Conservation (phyloP, 2,113 vertebrate genomes). For the Rynchops niger region DNA sequence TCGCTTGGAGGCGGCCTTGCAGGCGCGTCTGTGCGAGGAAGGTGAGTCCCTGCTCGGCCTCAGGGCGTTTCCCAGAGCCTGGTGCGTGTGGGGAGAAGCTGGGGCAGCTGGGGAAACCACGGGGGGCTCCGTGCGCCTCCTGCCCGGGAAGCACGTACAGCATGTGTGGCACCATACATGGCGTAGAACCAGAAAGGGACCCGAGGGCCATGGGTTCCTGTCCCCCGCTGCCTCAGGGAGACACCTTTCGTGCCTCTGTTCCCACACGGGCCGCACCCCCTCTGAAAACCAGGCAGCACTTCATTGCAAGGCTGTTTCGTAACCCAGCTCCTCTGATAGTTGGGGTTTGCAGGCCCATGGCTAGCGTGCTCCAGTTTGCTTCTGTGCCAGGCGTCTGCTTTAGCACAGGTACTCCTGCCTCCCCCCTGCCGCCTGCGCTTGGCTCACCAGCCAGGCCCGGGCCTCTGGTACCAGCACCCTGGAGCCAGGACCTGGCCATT, state of each 20-base stretch:
- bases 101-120: fast-evolving
- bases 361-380: background rate
- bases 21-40: fast-evolving
- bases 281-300: background rate
- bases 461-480: fast-evolving
- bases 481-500: background rate
- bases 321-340: background rate
- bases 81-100: background rate
- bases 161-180: fast-evolving
- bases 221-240: too few species aligned
- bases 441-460: background rate
- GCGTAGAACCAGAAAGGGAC: too few species aligned
- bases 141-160: fast-evolving
- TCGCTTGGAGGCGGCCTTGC: too few species aligned
- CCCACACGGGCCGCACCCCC: background rate
- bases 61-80: background rate
- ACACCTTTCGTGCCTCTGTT: background rate
- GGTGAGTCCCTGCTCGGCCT: background rate
- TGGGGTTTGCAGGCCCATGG: background rate
- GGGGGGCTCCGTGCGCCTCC: background rate
- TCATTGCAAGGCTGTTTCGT: background rate
- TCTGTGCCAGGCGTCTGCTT: background rate
- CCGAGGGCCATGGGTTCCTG: too few species aligned
- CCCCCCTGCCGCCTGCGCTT: background rate
- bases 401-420: background rate